Conservation (phyloP, 1,140 invertebrate genomes). For the Drosophila leontia region DNA sequence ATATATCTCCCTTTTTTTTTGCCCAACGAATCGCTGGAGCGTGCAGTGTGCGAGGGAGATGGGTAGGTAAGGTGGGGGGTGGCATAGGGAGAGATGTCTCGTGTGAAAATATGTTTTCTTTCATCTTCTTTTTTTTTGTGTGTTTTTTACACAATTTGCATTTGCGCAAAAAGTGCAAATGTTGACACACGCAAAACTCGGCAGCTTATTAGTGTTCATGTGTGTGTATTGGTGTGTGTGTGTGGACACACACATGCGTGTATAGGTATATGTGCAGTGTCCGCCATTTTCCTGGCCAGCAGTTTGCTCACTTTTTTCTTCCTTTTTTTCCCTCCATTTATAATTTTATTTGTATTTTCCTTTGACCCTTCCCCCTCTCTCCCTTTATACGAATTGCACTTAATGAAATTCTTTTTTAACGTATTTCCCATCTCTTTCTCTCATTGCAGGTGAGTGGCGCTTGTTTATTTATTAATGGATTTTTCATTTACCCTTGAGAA, state of each 20-base stretch:
- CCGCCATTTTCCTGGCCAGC: slow-evolving; percentile 73
- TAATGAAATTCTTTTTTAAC: slow-evolving; percentile 75
- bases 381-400: slow-evolving; percentile 51
- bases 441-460: slow-evolving; percentile 75
- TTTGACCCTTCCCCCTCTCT: slow-evolving; percentile 17
- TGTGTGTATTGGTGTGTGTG: slow-evolving; percentile 28
- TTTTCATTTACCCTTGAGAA: slow-evolving; percentile 64
- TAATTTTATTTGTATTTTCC: slow-evolving; percentile 52
- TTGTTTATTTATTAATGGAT: slow-evolving; percentile 80
- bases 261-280: slow-evolving; percentile 35
- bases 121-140: slow-evolving; percentile 39
- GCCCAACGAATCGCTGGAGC: slow-evolving; percentile 69
- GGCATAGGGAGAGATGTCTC: slow-evolving; percentile 35
- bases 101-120: slow-evolving; percentile 72
- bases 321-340: slow-evolving; percentile 27
- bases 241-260: slow-evolving; percentile 15
- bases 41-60: slow-evolving; percentile 47
- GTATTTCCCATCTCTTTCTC: slow-evolving; percentile 29
- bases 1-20: slow-evolving; percentile 32
- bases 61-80: background rate
- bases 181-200: slow-evolving; percentile 73
- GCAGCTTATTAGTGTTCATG: slow-evolving; percentile 45
- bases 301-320: slow-evolving; percentile 37
- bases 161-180: slow-evolving; percentile 81
- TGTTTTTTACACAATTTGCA: slow-evolving; percentile 74